A percentile compares a stretch with the other conserved stretches of the same genome.
phyloP scores from a whole-genome alignment of 1,140 invertebrate species.

The Caenorhabditis remanei region DNA sequence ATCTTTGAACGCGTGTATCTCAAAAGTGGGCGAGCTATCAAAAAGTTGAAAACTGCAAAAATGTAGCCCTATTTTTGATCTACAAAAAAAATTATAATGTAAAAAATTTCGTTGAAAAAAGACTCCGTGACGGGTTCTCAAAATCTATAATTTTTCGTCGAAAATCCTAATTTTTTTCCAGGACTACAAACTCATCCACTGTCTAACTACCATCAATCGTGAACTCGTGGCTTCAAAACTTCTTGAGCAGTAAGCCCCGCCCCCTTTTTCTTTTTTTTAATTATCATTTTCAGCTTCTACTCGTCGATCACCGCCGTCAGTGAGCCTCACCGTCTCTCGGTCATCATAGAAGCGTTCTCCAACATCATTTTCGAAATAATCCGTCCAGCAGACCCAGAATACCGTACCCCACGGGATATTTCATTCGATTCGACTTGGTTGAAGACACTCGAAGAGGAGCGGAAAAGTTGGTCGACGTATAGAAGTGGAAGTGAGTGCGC shows the following conservation, averaged over 20 bases:
- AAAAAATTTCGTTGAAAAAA: no score
- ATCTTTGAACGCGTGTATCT: no score
- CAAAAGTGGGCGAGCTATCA: no score
- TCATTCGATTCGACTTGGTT: conserved; percentile 10
- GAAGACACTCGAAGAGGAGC: background rate
- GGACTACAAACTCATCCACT: background rate
- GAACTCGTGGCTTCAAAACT: conserved; percentile 12
- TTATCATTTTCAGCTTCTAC: background rate
- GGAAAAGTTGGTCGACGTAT: background rate
- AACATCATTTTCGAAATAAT: background rate
- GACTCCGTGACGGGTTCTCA: no score
- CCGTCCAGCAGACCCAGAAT: background rate
- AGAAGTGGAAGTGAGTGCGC: background rate
- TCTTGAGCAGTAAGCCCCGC: conserved; percentile 4
- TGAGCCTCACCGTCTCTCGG: conserved; percentile 14
- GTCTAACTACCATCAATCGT: background rate
- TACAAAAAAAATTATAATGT: no score
- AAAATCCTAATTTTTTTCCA: background rate
- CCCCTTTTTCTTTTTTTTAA: background rate
- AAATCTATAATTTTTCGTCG: no score
- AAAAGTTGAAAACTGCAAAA: no score
- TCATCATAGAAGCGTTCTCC: conserved; percentile 21
- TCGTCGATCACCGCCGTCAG: conserved; percentile 21
- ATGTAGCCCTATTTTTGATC: no score
- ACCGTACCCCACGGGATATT: background rate